Base-by-base conservation (phyloP, 1,140 invertebrate species). In the Drosophila takahashii region DNA sequence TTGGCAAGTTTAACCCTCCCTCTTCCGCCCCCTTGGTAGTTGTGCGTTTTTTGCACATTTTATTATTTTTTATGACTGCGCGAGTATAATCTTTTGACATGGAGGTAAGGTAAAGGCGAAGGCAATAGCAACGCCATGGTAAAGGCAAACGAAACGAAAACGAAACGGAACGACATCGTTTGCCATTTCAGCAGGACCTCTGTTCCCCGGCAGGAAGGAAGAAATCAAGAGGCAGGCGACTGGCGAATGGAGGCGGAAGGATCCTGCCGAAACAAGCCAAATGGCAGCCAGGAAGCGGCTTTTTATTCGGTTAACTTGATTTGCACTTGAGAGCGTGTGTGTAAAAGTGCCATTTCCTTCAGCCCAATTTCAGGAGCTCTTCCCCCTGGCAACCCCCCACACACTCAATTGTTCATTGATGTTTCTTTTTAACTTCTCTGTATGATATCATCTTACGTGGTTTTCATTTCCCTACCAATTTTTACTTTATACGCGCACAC, bases 61-160 rank as follows among this genome's bases (percentile, higher is more conserved):
- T 87, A 87, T 87, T 87, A 87, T 87, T 89, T 87, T 87, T 87
- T 87, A 87, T 87, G 84, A 89, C 77, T 85, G 77, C 64, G 71
- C 80, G 72, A 86, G 58, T 57, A 76, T 74, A 78, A 77, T 77
- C 74, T 77, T 76, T 74, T 72, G 65, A 53, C 50, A 67, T 54
- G 42, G 47, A 52, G 50, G 59, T 45, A 58, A 52, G 50, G 59
- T 45, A 58, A 29, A 47, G 7, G 64, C 52, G 37, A 32, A 9
- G 41, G 54, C 64, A 66, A 58, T 15, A 15, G 36, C 34, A 66
- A 36, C 41, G 41, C 37, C 39, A 64, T 11, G 51, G 52, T 51
- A 51, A 18, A 6, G 56, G 53, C 65, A 64, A 62, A 65, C 37
- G 69, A 72, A 72, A 73, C 67, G 67, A 70, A 75, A 58, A 76